Conservation (phyloP, 1,140 invertebrate species). For the Drosophila melanica region DNA sequence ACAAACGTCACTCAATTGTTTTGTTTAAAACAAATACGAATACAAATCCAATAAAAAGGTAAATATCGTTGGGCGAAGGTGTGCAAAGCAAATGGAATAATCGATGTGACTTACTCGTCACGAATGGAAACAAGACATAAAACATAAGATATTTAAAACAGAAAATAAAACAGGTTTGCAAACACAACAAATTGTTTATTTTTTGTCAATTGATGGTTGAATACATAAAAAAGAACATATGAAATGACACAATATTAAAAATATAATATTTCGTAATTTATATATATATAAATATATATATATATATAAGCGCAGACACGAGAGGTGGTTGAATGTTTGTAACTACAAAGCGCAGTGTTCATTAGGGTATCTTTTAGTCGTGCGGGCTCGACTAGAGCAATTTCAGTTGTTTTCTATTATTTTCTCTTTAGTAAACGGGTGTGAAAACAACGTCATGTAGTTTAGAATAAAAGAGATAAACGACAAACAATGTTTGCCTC, state of each 20-base stretch:
- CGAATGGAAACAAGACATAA: constrained; percentile 20
- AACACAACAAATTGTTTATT: too few species aligned
- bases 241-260: too few species aligned
- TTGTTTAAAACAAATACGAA: constrained; percentile 13
- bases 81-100: constrained; percentile 36
- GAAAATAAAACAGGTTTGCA: constrained; percentile 6
- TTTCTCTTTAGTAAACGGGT: constrained; percentile 25
- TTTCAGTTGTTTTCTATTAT: not conserved
- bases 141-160: not conserved
- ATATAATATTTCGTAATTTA: too few species aligned
- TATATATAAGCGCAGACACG: too few species aligned
- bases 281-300: too few species aligned
- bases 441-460: constrained; percentile 15
- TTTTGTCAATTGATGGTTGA: too few species aligned
- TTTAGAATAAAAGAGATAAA: constrained; percentile 45
- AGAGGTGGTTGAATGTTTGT: too few species aligned
- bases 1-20: constrained; percentile 17
- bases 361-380: too few species aligned
- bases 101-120: constrained; percentile 29
- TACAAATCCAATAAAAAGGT: constrained; percentile 4
- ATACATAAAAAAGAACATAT: too few species aligned
- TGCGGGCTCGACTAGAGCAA: too few species aligned
- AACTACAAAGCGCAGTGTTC: too few species aligned
- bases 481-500: constrained; percentile 37
- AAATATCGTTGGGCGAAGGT: constrained; percentile 29